These are phyloP conservation scores for Antechinus flavipes DNA, from an alignment of 2,113 vertebrate genomes.

Conservation along the genomic window DNA sequence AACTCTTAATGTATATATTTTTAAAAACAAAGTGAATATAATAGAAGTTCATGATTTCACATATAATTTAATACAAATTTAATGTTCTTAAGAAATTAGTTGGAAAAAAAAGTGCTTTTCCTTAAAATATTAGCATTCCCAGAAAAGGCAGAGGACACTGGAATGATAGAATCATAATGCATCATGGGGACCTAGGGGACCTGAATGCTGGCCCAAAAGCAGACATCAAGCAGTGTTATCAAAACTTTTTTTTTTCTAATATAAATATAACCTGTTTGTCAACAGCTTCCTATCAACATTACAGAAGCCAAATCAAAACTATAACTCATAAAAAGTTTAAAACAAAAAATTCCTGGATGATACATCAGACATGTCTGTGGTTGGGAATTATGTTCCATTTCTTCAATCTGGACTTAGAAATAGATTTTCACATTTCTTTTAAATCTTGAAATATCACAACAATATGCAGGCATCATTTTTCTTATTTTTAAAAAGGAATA, in stretches of 20 bases:
- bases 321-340: conserved; percentile 36
- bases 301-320: conserved; percentile 25
- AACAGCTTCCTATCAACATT: conserved; percentile 13
- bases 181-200: neutral
- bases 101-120: conserved; percentile 46
- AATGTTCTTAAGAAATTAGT: conserved; percentile 16
- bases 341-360: neutral
- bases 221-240: neutral
- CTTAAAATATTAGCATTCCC: conserved; percentile 12
- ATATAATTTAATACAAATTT: neutral
- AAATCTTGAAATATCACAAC: conserved; percentile 42
- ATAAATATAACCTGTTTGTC: conserved; percentile 16
- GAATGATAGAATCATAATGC: neutral
- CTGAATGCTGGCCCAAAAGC: neutral
- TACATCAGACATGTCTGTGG: neutral
- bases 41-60: neutral
- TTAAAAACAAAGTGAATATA: too few species aligned
- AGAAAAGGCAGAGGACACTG: neutral
- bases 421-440: conserved; percentile 40
- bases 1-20: too few species aligned
- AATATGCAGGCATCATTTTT: conserved; percentile 59
- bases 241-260: conserved; percentile 24
- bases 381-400: conserved; percentile 42
- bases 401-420: conserved; percentile 36
- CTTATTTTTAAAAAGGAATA: conserved; percentile 38